Base-by-base conservation (phyloP, 2,888 invertebrate species). In the Melinaea marsaeus region DNA sequence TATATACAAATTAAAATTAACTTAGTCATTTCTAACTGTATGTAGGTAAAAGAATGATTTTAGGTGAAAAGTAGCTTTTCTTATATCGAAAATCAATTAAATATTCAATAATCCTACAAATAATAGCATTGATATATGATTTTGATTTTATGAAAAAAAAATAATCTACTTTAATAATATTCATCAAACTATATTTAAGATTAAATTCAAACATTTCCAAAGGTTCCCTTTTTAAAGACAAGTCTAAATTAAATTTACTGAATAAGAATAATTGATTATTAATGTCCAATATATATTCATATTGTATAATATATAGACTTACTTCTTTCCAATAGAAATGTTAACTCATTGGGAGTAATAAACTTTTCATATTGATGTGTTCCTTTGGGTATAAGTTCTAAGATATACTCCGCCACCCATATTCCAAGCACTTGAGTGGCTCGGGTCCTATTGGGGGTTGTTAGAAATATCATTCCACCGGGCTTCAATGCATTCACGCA, bases 301-400 rank as follows among this genome's bases (percentile, higher is more conserved):
- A 22, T 0, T 22, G 22, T 32, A 32, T 32, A 5, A 48, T 9
- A 45, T 34, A 22, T 22, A 32, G 64, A 88, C 94, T 93, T 92
- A 97, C 97, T 92, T 84, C 92, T 92, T 74, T 94, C 94, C 59
- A 97, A 84, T 60, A 95, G 81, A 70, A 92, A 90, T 70, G 94
- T 93, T n/a, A 97, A 89, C 71, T 97, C 95, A 59, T 93, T 90
- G 0, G 98, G 97, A 0, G 93, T 88, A 22, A 97, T 93, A 84
- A 99, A 97, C 84, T 97, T 97, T 7, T 97, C 93, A 93, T 95
- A 98, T 64, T 97, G 94, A 81, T 99, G 99, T 0, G 98, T 97
- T 3, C 98, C 98, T 71, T 85, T 86, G 0, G 99, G 98, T 13
- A 97, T 79, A 0, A 95, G 59, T 46, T 91, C 89, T 0, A 97